These are phyloP conservation scores for Caenorhabditis angaria DNA, from an alignment of 2,888 invertebrate species.

Conservation along the genomic window DNA sequence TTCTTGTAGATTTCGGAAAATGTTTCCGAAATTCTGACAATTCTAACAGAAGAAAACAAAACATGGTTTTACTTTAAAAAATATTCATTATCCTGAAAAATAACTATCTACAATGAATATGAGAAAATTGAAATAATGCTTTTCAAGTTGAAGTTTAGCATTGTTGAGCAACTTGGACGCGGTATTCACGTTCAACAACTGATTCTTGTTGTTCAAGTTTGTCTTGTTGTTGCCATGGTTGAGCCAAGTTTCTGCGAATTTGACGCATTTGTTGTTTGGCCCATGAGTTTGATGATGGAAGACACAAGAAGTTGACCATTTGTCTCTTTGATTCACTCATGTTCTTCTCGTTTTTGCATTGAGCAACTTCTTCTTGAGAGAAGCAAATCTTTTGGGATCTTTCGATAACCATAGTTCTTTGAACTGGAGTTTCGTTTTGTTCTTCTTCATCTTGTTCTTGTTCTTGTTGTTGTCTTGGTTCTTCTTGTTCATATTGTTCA, in stretches of 20 bases:
- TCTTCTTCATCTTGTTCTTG: constrained; percentile 26
- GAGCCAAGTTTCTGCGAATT: constrained; percentile 35
- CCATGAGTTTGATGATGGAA: constrained; percentile 34
- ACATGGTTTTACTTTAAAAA: constrained; percentile 3
- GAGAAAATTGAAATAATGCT: background rate
- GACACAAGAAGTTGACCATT: constrained; percentile 43
- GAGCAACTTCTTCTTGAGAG: constrained; percentile 56
- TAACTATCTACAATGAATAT: constrained; percentile 1
- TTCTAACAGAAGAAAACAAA: no score
- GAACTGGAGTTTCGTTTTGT: constrained; percentile 39
- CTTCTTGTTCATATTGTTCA: constrained; percentile 34
- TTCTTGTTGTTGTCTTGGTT: background rate
- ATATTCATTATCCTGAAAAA: background rate
- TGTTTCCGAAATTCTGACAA: background rate
- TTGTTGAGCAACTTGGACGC: background rate
- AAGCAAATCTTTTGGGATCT: constrained; percentile 63
- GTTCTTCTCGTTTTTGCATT: constrained; percentile 45
- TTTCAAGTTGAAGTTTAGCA: background rate
- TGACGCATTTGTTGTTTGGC: constrained; percentile 43
- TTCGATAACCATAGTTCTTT: constrained; percentile 59
- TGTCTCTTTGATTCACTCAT: constrained; percentile 37
- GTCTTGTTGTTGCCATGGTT: constrained; percentile 25
- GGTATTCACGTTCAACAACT: background rate
- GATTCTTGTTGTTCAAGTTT: constrained; percentile 26
- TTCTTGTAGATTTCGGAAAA: no score